phyloP scores from a whole-genome alignment of 2,113 vertebrate species.

The Steatornis caripensis region DNA sequence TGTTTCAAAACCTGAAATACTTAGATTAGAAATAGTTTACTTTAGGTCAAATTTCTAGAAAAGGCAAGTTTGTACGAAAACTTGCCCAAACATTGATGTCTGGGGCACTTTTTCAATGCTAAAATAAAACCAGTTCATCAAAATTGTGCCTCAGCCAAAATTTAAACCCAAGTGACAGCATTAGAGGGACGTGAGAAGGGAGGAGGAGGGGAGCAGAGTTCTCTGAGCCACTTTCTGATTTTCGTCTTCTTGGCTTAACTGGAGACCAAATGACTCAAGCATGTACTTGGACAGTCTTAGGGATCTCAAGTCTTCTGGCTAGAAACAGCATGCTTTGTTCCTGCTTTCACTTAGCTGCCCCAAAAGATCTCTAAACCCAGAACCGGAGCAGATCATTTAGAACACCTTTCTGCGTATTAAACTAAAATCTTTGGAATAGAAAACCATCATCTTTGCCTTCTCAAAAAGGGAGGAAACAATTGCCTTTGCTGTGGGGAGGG shows the following conservation, averaged over 20 bases:
- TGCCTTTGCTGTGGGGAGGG: background rate
- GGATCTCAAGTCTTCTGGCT: background rate
- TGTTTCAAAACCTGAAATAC: background rate
- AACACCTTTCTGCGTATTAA: background rate
- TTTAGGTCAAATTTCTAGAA: background rate
- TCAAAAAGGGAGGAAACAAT: background rate
- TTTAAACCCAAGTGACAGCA: background rate
- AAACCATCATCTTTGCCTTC: background rate
- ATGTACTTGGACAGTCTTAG: background rate
- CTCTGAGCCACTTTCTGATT: background rate
- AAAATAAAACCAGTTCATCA: background rate
- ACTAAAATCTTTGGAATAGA: background rate
- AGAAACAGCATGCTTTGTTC: background rate
- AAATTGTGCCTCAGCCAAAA: background rate
- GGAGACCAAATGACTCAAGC: background rate
- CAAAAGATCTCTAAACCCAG: background rate
- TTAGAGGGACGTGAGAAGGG: background rate
- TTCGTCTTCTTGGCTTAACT: background rate
- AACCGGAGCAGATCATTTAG: background rate
- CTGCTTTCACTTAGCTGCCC: background rate
- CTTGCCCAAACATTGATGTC: background rate
- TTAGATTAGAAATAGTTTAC: background rate
- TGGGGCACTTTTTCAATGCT: background rate
- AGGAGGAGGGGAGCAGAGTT: background rate
- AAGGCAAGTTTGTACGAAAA: background rate